Evolutionary conservation across 2,888 invertebrate species (phyloP).

Genomic region (Bibio marci): DNA sequence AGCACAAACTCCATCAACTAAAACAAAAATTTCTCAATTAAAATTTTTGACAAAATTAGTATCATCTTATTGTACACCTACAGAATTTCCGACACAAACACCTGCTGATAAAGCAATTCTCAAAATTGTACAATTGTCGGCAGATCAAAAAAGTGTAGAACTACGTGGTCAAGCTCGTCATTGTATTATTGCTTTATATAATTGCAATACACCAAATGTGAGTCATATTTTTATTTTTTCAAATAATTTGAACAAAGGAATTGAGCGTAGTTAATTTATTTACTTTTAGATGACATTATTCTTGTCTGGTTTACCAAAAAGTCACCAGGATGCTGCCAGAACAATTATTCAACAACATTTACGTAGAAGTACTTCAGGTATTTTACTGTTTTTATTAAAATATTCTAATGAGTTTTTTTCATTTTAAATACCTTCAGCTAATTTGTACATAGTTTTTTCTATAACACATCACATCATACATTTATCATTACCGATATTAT

Average conservation of each 20-base stretch:
- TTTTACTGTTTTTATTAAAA: too few relatives aligned
- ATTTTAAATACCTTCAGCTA: too few relatives aligned
- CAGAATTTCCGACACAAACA: slow-evolving; percentile 27
- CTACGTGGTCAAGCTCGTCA: slow-evolving; percentile 47
- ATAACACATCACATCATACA: too few relatives aligned
- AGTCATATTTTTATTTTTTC: slow-evolving; percentile 12
- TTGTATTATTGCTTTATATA: slow-evolving; percentile 73
- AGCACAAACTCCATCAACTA: slow-evolving; percentile 78
- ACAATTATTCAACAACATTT: slow-evolving; percentile 57
- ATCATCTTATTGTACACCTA: slow-evolving; percentile 39
- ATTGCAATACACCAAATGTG: slow-evolving; percentile 64
- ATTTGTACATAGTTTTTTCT: too few relatives aligned
- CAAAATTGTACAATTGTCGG: slow-evolving; percentile 54
- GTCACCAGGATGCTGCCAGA: slow-evolving; percentile 55
- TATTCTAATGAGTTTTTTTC: too few relatives aligned
- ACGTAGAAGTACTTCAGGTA: slow-evolving; percentile 41
- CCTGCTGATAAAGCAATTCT: slow-evolving; percentile 47
- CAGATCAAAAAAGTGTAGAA: slow-evolving; percentile 49
- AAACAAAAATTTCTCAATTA: slow-evolving; percentile 59
- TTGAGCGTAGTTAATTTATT: slow-evolving; percentile 1
- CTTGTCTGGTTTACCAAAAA: slow-evolving; percentile 51
- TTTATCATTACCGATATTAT: too few relatives aligned
- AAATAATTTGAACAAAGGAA: too few relatives aligned
- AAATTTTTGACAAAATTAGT: slow-evolving; percentile 54
- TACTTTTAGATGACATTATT: slow-evolving; percentile 61